Evolutionary conservation across 2,113 vertebrate species (phyloP), one percentile per base, ranked within the genome.

Genomic region (Fulmarus glacialis): DNA sequence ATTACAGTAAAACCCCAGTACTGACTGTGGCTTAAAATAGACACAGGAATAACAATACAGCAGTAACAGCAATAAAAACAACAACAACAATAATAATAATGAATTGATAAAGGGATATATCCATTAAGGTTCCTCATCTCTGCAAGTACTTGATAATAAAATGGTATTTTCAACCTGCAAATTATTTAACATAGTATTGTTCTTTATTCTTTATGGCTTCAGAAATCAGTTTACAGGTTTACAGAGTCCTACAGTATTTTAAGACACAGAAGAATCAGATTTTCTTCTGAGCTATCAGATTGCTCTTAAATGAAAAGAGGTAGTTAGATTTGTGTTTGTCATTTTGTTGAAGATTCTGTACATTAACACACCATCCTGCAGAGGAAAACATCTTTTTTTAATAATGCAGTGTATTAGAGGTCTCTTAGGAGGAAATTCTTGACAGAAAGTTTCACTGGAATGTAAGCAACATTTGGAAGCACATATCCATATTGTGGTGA

Each of bases 11-110:
- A 93, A 52, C 30, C 14, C 79, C 60, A 75, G 43, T 34, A 48
- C 77, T 55, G 42, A 40, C 56, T 81, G 38, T 66, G 47, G 64
- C 79, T 96, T 96, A 94, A 95, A 92, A 96, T 79, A 97, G 81
- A 90, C 58, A 74, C 47, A 56, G 53, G 83, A 94, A 94, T 89
- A 89, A 77, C 53, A 88, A 79, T 55, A 48, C 62, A 96, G 47
- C 32, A 73, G 59, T 38, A 80, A 50, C 13, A 78, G 58, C 72
- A 87, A 81, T 89, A 77, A 86, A 93, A 94, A 53, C 34, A 90
- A 67, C 42, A 87, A 3, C 21, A 58, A 59, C 12, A 74, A 55
- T 90, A 92, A 80, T n/a, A 93, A 50, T 87, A 90, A 95, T 48
- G 22, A 67, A 72, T 26, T 77, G 55, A 74, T 90, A 71, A 90